Conservation (phyloP, 2,888 invertebrate genomes). For the Drosophila lacicola region DNA sequence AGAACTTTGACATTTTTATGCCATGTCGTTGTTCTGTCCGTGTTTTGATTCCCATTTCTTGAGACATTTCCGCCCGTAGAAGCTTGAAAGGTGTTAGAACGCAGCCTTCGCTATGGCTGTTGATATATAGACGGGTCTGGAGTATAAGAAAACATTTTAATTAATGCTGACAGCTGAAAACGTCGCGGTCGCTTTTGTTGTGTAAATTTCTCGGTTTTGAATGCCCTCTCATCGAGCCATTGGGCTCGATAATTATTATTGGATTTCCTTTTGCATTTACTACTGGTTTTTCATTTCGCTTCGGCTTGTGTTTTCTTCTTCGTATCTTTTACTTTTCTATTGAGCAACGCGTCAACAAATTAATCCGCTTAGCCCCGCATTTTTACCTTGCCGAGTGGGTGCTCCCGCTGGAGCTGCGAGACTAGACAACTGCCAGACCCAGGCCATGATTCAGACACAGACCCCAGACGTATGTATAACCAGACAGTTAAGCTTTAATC, state of each 20-base stretch:
- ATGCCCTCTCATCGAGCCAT: slow-evolving; percentile 38
- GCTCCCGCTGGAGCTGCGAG: slow-evolving; percentile 54
- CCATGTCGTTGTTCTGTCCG: slow-evolving; percentile 54
- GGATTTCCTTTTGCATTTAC: slow-evolving; percentile 61
- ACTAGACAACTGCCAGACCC: slow-evolving; percentile 68
- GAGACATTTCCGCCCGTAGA: slow-evolving; percentile 67
- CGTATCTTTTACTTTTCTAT: slow-evolving; percentile 26
- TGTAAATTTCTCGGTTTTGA: slow-evolving; percentile 55
- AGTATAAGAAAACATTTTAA: slow-evolving; percentile 71
- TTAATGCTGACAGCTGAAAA: slow-evolving; percentile 77
- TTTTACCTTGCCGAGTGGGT: slow-evolving; percentile 57
- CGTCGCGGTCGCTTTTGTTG: slow-evolving; percentile 74
- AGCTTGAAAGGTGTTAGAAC: slow-evolving; percentile 64
- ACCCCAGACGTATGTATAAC: slow-evolving; percentile 62
- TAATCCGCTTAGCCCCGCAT: slow-evolving; percentile 73
- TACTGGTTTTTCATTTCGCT: slow-evolving; percentile 54
- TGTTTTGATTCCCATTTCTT: slow-evolving; percentile 65
- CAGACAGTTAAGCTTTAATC: slow-evolving; percentile 77
- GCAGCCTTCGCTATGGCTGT: slow-evolving; percentile 39
- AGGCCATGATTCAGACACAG: slow-evolving; percentile 12
- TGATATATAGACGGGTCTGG: slow-evolving; percentile 57
- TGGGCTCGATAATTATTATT: slow-evolving; percentile 70
- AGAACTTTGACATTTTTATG: slow-evolving; percentile 70
- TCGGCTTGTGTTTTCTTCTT: slow-evolving; percentile 16
- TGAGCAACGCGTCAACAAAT: slow-evolving; percentile 74